A percentile compares a stretch with the other conserved stretches of the same genome.
These are phyloP conservation scores for Taenioides sp. DNA, from an alignment of 2,797 vertebrate species.

Conservation along the genomic window DNA sequence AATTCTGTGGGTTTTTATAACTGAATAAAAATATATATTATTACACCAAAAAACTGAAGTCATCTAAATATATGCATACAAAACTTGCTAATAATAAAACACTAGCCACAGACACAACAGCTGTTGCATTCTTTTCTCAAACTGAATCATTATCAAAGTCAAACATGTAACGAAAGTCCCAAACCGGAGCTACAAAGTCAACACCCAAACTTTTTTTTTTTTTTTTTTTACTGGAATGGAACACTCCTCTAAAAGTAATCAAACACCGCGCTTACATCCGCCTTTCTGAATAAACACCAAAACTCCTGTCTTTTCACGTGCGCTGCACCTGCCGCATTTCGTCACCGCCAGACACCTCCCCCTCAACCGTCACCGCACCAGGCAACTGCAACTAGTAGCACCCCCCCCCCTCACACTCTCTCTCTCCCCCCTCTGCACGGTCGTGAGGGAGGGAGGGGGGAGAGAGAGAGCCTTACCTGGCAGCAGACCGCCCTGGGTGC, in stretches of 20 bases:
- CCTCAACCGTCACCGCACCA: conserved; percentile 58
- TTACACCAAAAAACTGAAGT: background rate
- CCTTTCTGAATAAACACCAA: conserved; percentile 25
- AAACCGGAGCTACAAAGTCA: conserved; percentile 36
- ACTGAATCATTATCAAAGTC: conserved; percentile 5
- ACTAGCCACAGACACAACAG: background rate
- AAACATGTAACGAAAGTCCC: conserved; percentile 23
- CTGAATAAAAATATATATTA: background rate
- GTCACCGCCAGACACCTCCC: conserved; percentile 57
- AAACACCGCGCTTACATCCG: conserved; percentile 28
- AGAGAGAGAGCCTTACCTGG: conserved; percentile 78
- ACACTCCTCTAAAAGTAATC: conserved; percentile 31
- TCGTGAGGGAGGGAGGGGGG: background rate
- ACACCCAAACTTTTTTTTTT: conserved; percentile 43
- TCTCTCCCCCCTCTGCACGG: conserved; percentile 8
- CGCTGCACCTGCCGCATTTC: conserved; percentile 55
- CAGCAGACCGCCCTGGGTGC: conserved; percentile 78
- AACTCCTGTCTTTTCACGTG: conserved; percentile 22
- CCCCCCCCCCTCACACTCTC: background rate
- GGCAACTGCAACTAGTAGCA: conserved; percentile 71
- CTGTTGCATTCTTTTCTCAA: background rate
- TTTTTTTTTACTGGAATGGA: conserved; percentile 24
- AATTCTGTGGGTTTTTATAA: background rate
- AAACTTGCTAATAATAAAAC: background rate
- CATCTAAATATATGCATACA: background rate